These are phyloP conservation scores for Nephrotoma guestfalica DNA, from an alignment of 2,888 invertebrate genomes.

Conservation along the genomic window DNA sequence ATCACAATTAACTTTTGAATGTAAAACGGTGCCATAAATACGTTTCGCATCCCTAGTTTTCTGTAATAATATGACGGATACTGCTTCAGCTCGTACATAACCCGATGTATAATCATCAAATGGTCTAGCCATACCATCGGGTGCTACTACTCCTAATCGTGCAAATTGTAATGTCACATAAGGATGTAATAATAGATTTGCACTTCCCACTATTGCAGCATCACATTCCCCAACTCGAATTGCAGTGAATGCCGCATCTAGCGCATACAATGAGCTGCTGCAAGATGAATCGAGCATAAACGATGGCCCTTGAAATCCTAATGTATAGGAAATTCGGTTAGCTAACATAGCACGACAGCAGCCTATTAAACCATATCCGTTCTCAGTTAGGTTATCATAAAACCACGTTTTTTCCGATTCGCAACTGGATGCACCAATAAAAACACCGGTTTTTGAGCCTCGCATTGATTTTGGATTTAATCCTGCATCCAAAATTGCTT, in stretches of 20 bases:
- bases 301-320: constrained; percentile 81
- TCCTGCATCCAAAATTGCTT: constrained; percentile 32
- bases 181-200: constrained; percentile 75
- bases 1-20: constrained; percentile 50
- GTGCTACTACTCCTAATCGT: constrained; percentile 60
- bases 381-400: constrained; percentile 44
- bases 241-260: constrained; percentile 67
- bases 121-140: constrained; percentile 76
- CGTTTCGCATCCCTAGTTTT: constrained; percentile 49
- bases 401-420: constrained; percentile 61
- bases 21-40: constrained; percentile 53
- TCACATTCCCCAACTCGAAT: constrained; percentile 73
- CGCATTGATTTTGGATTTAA: constrained; percentile 48
- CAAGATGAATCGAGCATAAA: constrained; percentile 86
- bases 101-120: constrained; percentile 78
- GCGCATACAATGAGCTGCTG: constrained; percentile 79
- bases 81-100: constrained; percentile 70
- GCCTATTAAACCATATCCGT: constrained; percentile 33
- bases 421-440: constrained; percentile 53
- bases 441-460: constrained; percentile 57
- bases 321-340: constrained; percentile 75
- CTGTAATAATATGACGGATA: constrained; percentile 56
- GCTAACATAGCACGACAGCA: constrained; percentile 86
- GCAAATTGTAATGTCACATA: constrained; percentile 78
- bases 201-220: constrained; percentile 76